phyloP scores from a whole-genome alignment of 2,888 invertebrate species.

The Tinea trinotella region DNA sequence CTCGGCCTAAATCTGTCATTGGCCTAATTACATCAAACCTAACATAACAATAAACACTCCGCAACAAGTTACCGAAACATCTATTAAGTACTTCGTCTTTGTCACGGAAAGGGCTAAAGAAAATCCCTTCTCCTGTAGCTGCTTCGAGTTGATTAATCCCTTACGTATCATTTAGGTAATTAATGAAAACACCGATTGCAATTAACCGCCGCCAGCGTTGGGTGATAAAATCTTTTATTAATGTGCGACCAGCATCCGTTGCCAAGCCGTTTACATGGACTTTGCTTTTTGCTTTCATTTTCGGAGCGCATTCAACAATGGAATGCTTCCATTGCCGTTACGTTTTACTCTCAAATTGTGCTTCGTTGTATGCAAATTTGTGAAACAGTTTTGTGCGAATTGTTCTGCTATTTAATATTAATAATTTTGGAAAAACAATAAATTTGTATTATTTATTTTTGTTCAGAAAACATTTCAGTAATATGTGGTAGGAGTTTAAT shows the following conservation, averaged over 20 bases:
- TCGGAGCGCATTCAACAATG: slow-evolving; percentile 5
- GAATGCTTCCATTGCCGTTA: neutral
- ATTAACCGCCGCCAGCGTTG: slow-evolving; percentile 3
- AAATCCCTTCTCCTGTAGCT: neutral
- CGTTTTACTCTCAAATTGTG: neutral
- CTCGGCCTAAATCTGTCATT: neutral
- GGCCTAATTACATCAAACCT: neutral
- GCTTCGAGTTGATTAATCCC: slow-evolving; percentile 8
- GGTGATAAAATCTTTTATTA: slow-evolving; percentile 30
- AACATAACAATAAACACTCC: neutral
- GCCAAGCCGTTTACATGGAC: slow-evolving; percentile 8
- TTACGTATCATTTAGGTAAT: slow-evolving; percentile 12
- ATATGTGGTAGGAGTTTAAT: too few species aligned
- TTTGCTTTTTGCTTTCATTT: slow-evolving; percentile 12
- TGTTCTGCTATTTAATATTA: neutral
- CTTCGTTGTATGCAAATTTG: neutral
- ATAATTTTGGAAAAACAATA: too few species aligned
- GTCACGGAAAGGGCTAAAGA: neutral
- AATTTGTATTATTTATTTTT: too few species aligned
- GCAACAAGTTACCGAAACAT: neutral
- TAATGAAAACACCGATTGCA: slow-evolving; percentile 10
- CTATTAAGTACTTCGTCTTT: neutral
- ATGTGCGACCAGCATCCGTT: slow-evolving; percentile 26
- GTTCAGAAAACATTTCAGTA: too few species aligned
- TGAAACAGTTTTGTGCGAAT: neutral